Percentiles rank a stretch among this genome's conserved stretches.
Conservation (phyloP, 2,797 vertebrate species). For the Helostoma temminkii region DNA sequence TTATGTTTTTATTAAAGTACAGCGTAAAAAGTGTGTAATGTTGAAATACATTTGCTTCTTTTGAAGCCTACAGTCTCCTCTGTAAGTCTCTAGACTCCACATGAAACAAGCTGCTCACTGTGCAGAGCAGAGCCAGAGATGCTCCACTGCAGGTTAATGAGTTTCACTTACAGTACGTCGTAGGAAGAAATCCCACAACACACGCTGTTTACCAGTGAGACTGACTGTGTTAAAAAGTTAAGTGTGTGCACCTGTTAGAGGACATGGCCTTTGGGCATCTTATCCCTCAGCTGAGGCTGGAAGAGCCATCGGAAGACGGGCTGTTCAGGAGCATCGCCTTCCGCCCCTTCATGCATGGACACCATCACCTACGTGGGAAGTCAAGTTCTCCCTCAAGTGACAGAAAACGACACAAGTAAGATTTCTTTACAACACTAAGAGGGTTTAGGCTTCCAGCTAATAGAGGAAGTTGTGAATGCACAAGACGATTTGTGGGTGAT, state of each 20-base stretch:
- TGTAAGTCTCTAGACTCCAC: constrained; percentile 8
- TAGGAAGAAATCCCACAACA: neutral
- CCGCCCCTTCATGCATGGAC: constrained; percentile 62
- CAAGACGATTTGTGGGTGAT: constrained; percentile 17
- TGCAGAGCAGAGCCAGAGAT: neutral
- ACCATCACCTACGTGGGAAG: constrained; percentile 54
- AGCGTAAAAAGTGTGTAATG: too few relatives aligned
- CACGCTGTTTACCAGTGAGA: too few relatives aligned
- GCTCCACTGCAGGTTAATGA: neutral
- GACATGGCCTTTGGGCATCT: constrained; percentile 74
- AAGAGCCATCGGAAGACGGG: constrained; percentile 66
- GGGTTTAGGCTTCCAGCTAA: neutral
- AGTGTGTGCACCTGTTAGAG: neutral
- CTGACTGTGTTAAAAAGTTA: too few relatives aligned
- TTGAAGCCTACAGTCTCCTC: too few relatives aligned
- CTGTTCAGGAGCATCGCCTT: constrained; percentile 60
- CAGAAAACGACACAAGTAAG: constrained; percentile 69
- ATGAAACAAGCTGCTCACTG: neutral
- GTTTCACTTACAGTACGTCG: neutral
- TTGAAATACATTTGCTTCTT: too few relatives aligned
- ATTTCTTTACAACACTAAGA: neutral
- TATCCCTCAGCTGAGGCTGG: constrained; percentile 71
- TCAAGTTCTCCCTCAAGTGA: constrained; percentile 42
- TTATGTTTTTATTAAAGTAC: too few relatives aligned
- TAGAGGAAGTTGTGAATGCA: neutral